These are phyloP conservation scores for Tragelaphus scriptus DNA, from an alignment of 2,113 vertebrate genomes.

Conservation along the genomic window DNA sequence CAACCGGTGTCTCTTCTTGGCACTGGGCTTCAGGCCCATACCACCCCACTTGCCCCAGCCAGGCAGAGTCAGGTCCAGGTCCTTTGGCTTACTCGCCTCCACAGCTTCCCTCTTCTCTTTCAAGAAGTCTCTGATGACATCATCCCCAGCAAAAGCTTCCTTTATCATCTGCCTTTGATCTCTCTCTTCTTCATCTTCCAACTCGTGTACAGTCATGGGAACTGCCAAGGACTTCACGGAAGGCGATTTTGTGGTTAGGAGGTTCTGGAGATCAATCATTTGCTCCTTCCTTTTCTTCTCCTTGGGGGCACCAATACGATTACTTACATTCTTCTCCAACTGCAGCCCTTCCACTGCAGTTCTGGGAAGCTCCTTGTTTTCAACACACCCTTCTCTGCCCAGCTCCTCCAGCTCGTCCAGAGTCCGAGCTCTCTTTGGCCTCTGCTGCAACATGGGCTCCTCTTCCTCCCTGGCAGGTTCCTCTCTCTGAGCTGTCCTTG, in stretches of 20 bases:
- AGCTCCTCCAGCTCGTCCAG: constrained; percentile 85
- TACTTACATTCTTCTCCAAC: neutral
- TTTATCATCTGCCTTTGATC: constrained; percentile 86
- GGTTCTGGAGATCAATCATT: constrained; percentile 81
- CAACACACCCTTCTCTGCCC: constrained; percentile 44
- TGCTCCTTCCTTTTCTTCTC: constrained; percentile 72
- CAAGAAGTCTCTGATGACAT: constrained; percentile 89
- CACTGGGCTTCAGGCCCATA: constrained; percentile 79
- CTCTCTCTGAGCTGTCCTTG: neutral
- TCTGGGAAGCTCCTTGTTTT: neutral
- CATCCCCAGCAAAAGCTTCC: constrained; percentile 94
- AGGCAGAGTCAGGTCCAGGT: constrained; percentile 87
- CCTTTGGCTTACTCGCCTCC: constrained; percentile 77
- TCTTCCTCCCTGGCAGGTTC: constrained; percentile 32
- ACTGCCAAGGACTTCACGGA: constrained; percentile 61
- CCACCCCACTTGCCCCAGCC: constrained; percentile 98
- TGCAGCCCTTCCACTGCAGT: neutral
- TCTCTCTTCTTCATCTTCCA: constrained; percentile 74
- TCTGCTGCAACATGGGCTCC: constrained; percentile 78
- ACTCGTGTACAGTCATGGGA: constrained; percentile 73
- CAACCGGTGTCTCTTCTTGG: constrained; percentile 84
- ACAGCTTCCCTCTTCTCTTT: constrained; percentile 88
- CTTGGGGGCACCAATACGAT: neutral
- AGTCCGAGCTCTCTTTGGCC: constrained; percentile 65
- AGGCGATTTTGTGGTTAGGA: constrained; percentile 81